Base-by-base conservation (phyloP, 1,140 invertebrate species). In the Eciton burchellii region DNA sequence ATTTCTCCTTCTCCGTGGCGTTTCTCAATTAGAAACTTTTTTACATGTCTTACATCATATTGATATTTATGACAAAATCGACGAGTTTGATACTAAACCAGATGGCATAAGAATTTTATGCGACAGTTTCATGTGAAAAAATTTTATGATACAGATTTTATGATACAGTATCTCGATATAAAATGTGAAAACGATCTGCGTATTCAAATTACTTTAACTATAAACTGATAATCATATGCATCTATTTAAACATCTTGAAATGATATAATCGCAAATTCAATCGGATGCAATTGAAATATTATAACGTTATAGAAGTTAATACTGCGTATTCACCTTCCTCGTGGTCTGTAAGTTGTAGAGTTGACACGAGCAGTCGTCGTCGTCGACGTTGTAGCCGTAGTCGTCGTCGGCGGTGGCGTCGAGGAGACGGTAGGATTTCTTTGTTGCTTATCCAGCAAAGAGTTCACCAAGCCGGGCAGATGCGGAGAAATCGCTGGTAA, bases 401-500 rank as follows among this genome's bases (percentile, higher is more conserved):
- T 90, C 1, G 90, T 89, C 1, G 91, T 77, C 0, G 86, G 88
- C 8, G 85, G 85, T 0, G 87, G 65, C 0, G 83, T 81, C 3
- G 71, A 73, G 1, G 76, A 26, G 11, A 71, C n/a, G 0, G 85
- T 29, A 2, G 79, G 63, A 26, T 84, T 68, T 0, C 52, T 76
- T 56, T 93, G 90, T 71, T 88, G 84, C 45, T 91, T 91, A 63
- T 96, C 95, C 81, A 95, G 91, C 21, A 96, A 90, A 12, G 95
- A 95, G 87, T 96, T 96, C 0, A 96, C 94, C 24, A 96, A 88
- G 1, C 95, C 95, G 11, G 95, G 95, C 43, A 96, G 90, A 72
- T 95, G 94, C 0, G 95, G 94, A 14, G 94, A 95, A 65, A 95
- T 93, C 0, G 94, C 91, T 0, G 95, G 95, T 19, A 95, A 88